Conservation (phyloP, 2,113 vertebrate genomes). For the Mirounga angustirostris region DNA sequence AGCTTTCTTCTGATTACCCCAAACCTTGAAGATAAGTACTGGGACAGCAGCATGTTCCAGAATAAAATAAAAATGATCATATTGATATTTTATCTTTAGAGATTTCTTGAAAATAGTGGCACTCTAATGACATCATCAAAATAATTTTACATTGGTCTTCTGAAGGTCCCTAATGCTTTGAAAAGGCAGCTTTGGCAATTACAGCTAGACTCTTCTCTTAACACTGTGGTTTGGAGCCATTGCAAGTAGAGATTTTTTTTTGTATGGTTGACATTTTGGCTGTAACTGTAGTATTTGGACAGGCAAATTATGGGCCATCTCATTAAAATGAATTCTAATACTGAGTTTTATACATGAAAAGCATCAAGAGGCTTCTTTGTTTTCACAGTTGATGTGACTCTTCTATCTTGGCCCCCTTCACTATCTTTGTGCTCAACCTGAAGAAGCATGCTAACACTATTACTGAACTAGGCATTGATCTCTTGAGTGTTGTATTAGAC, state of each 20-base stretch:
- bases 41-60: neutral
- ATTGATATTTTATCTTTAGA: conserved; percentile 48
- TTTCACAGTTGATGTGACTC: neutral
- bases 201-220: neutral
- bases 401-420: neutral
- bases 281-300: conserved; percentile 30
- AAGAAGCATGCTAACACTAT: neutral
- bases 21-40: conserved; percentile 8
- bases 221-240: neutral
- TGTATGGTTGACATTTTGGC: conserved; percentile 2
- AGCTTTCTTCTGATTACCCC: neutral
- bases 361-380: neutral
- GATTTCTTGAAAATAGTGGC: conserved; percentile 29
- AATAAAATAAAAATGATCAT: conserved; percentile 39
- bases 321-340: conserved; percentile 56
- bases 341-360: conserved; percentile 36
- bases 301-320: neutral
- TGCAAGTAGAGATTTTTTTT: neutral
- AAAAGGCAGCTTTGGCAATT: conserved; percentile 39
- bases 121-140: conserved; percentile 42
- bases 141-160: conserved; percentile 46
- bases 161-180: conserved; percentile 33
- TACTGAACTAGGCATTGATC: conserved; percentile 28
- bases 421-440: conserved; percentile 8
- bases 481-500: neutral